Evolutionary conservation across 2,113 vertebrate species (phyloP).

Genomic region (Saccopteryx leptura): DNA sequence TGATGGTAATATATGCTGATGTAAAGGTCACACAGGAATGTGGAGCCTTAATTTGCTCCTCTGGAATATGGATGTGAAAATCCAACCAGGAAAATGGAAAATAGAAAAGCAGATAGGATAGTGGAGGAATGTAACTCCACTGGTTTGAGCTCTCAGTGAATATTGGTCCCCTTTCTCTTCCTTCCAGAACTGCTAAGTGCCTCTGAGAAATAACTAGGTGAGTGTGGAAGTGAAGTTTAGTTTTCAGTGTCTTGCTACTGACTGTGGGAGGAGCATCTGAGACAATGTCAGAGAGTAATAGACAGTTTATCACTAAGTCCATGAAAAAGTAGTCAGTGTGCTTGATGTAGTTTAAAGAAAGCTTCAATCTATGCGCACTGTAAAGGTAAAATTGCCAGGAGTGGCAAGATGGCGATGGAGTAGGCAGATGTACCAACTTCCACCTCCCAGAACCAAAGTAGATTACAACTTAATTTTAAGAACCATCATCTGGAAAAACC

Average conservation of each 20-base stretch:
- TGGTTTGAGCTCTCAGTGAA: background rate
- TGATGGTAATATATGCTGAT: slow-evolving; percentile 66
- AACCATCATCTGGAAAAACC: too few species aligned
- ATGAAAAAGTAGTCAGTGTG: background rate
- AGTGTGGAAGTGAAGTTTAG: background rate
- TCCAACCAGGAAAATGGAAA: background rate
- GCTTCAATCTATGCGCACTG: background rate
- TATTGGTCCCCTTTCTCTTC: background rate
- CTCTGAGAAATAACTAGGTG: background rate
- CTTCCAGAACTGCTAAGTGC: background rate
- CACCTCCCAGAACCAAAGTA: too few species aligned
- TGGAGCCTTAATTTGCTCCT: background rate
- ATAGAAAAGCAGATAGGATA: background rate
- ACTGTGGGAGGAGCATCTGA: background rate
- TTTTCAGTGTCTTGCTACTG: background rate
- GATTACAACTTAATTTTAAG: too few species aligned
- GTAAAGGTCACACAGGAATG: slow-evolving; percentile 71
- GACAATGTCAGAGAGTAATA: background rate
- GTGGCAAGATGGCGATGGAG: too few species aligned
- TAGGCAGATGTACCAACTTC: too few species aligned
- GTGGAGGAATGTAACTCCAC: background rate
- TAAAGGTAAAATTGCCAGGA: background rate
- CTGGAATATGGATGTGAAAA: too few species aligned
- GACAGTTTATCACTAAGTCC: background rate
- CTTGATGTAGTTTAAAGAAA: slow-evolving; percentile 5